These are phyloP conservation scores for Lonchura striata DNA, from an alignment of 2,113 vertebrate genomes.

Conservation along the genomic window DNA sequence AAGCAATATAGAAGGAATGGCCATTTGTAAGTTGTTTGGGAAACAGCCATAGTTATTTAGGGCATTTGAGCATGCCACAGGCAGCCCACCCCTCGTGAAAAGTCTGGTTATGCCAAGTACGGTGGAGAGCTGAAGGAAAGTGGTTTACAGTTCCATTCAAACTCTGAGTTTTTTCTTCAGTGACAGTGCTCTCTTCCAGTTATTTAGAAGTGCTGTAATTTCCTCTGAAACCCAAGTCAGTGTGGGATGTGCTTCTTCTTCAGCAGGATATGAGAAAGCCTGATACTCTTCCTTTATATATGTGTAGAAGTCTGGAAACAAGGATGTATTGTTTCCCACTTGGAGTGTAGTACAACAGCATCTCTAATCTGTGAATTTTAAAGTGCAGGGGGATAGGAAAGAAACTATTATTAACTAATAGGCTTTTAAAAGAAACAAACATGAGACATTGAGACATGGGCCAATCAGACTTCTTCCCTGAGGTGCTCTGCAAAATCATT, in stretches of 20 bases:
- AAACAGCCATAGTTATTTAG: background rate
- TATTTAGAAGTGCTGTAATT: background rate
- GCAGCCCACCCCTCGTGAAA: background rate
- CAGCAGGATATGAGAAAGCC: background rate
- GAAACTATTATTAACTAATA: background rate
- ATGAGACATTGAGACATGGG: background rate
- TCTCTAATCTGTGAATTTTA: background rate
- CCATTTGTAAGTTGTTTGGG: background rate
- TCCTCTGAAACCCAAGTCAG: background rate
- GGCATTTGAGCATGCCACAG: background rate
- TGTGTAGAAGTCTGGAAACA: background rate
- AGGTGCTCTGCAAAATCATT: background rate
- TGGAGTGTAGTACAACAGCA: background rate
- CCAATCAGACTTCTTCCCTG: background rate
- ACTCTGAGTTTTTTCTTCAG: background rate
- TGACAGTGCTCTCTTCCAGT: background rate
- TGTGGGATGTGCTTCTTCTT: background rate
- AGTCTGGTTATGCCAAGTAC: background rate
- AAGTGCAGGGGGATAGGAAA: background rate
- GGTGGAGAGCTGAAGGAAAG: background rate
- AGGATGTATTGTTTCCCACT: background rate
- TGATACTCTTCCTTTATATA: background rate
- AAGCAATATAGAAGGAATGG: background rate
- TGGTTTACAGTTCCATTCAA: background rate
- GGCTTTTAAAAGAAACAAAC: background rate